Evolutionary conservation across 1,140 invertebrate genomes (phyloP).

Genomic region (Leptinotarsa texana): DNA sequence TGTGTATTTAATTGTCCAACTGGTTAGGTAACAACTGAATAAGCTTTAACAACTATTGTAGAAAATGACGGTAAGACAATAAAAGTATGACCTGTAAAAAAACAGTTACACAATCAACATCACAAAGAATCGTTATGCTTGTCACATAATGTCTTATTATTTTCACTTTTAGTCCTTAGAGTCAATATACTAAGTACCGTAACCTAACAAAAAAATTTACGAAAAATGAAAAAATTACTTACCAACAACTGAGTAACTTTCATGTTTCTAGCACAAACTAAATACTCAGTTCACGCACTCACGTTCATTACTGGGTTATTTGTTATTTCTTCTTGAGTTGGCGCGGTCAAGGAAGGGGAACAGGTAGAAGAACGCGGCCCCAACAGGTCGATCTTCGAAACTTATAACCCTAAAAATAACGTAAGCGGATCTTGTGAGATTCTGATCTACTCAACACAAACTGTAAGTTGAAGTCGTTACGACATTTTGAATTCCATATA

Average conservation of each 20-base stretch:
- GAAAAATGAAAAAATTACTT: background rate
- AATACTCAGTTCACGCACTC: slow-evolving; percentile 10
- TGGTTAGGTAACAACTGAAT: background rate
- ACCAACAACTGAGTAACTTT: slow-evolving; percentile 14
- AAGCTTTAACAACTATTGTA: too few species aligned
- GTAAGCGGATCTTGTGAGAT: background rate
- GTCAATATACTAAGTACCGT: too few species aligned
- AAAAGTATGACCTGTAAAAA: background rate
- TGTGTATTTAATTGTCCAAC: background rate
- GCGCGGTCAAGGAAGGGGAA: slow-evolving; percentile 14
- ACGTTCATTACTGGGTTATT: slow-evolving; percentile 17
- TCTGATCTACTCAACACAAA: background rate
- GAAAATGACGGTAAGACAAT: too few species aligned
- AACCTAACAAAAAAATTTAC: too few species aligned
- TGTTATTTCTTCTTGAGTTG: slow-evolving; percentile 6
- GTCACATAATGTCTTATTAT: too few species aligned
- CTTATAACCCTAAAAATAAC: slow-evolving; percentile 2
- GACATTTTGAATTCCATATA: background rate
- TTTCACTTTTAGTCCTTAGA: too few species aligned
- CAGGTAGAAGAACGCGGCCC: slow-evolving; percentile 21
- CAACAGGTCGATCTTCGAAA: background rate
- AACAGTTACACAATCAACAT: background rate
- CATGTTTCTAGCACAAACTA: slow-evolving; percentile 12
- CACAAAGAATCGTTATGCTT: too few species aligned
- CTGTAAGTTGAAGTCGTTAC: background rate